Conservation (phyloP, 2,113 vertebrate genomes). For the Petromus typicus region DNA sequence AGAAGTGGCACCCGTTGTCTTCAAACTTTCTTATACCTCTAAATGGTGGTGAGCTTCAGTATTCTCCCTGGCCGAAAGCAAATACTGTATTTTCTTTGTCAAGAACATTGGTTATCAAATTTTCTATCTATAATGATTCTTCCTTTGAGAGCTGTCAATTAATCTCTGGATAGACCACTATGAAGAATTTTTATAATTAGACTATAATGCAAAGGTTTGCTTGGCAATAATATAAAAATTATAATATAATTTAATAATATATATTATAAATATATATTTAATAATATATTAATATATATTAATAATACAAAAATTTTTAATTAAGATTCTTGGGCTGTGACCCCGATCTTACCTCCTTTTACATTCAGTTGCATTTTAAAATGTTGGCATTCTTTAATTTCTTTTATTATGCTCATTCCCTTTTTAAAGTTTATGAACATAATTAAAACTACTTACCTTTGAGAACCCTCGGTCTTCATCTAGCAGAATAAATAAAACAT, state of each 20-base stretch:
- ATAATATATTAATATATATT: too few relatives aligned
- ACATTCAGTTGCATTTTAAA: slow-evolving; percentile 52
- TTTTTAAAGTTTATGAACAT: slow-evolving; percentile 64
- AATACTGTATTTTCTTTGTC: slow-evolving; percentile 59
- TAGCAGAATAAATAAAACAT: slow-evolving; percentile 77
- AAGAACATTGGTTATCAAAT: slow-evolving; percentile 80
- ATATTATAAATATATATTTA: too few relatives aligned
- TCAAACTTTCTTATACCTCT: slow-evolving; percentile 1
- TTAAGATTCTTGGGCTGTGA: slow-evolving; percentile 65
- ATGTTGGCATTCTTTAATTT: slow-evolving; percentile 61
- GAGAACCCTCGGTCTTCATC: slow-evolving; percentile 55
- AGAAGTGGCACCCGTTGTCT: not conserved
- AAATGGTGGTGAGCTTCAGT: not conserved
- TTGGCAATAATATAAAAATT: too few relatives aligned
- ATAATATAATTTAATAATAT: too few relatives aligned
- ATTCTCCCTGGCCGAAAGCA: slow-evolving; percentile 44
- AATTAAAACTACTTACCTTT: slow-evolving; percentile 79
- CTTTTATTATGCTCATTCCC: slow-evolving; percentile 59
- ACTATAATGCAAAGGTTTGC: slow-evolving; percentile 86
- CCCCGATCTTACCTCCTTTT: slow-evolving; percentile 74
- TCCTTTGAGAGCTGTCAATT: slow-evolving; percentile 79
- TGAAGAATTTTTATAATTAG: slow-evolving; percentile 84
- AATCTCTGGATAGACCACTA: slow-evolving; percentile 64
- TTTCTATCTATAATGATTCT: slow-evolving; percentile 83
- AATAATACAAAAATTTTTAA: slow-evolving; percentile 80